Percentiles rank a stretch among this genome's conserved stretches.
Conservation (phyloP, 2,113 vertebrate species). For the Kryptolebias marmoratus region DNA sequence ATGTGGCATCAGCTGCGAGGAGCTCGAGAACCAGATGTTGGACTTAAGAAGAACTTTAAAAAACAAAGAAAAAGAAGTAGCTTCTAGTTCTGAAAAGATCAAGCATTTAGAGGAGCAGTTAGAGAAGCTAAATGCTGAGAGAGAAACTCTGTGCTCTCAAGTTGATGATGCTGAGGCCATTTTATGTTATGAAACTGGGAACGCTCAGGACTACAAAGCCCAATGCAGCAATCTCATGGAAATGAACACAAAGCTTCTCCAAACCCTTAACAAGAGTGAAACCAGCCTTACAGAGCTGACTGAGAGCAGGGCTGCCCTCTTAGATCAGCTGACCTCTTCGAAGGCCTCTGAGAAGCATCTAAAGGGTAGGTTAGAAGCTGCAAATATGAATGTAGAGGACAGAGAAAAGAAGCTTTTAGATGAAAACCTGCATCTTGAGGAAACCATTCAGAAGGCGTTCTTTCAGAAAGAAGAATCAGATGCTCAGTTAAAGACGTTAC, state of each 20-base stretch:
- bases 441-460: slow-evolving; percentile 78
- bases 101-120: slow-evolving; percentile 82
- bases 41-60: slow-evolving; percentile 77
- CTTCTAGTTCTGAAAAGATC: slow-evolving; percentile 80
- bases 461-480: slow-evolving; percentile 76
- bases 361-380: slow-evolving; percentile 68
- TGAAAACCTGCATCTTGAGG: slow-evolving; percentile 81
- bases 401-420: slow-evolving; percentile 78
- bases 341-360: slow-evolving; percentile 84
- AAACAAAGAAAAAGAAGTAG: slow-evolving; percentile 77
- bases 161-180: slow-evolving; percentile 67
- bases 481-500: slow-evolving; percentile 72
- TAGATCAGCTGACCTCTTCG: slow-evolving; percentile 70
- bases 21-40: slow-evolving; percentile 71
- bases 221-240: slow-evolving; percentile 68
- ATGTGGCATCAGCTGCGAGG: slow-evolving; percentile 48
- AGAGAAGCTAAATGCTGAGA: slow-evolving; percentile 79
- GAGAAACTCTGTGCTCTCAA: slow-evolving; percentile 70
- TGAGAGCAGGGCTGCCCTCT: slow-evolving; percentile 66
- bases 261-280: slow-evolving; percentile 70
- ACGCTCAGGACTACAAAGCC: slow-evolving; percentile 52
- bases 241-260: slow-evolving; percentile 71
- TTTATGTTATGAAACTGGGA: slow-evolving; percentile 57
- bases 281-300: slow-evolving; percentile 71
- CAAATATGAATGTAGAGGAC: slow-evolving; percentile 68